phyloP scores from a whole-genome alignment of 2,797 vertebrate species.

The Mus caroli region DNA sequence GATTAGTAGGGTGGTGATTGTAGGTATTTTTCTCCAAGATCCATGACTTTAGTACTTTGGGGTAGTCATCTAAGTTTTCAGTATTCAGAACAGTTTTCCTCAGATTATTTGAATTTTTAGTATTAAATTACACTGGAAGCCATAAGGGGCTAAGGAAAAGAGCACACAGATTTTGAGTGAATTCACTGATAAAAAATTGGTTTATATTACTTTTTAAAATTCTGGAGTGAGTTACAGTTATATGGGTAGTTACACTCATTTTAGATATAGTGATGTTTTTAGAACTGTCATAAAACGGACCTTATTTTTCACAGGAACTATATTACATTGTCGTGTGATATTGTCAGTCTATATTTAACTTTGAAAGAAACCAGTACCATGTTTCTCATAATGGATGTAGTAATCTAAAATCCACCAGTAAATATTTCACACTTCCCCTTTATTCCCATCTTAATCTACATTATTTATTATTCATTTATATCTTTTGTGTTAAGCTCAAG shows the following conservation, averaged over 20 bases:
- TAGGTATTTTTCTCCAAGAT: not conserved
- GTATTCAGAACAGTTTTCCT: not conserved
- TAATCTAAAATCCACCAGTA: not conserved
- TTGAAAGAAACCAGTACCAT: not conserved
- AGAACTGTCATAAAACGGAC: not conserved
- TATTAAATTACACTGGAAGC: constrained; percentile 49
- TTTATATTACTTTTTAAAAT: constrained; percentile 64
- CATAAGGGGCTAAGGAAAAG: not conserved
- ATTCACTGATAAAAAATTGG: constrained; percentile 16
- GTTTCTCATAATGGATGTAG: not conserved
- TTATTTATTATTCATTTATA: not conserved
- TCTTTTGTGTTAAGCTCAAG: not conserved
- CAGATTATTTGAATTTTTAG: not conserved
- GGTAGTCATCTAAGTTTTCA: not conserved
- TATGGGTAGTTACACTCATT: constrained; percentile 16
- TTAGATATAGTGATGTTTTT: constrained; percentile 51
- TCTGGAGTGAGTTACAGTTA: constrained; percentile 7
- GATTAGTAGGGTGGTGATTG: not conserved
- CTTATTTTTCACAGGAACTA: not conserved
- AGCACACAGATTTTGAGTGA: constrained; percentile 41
- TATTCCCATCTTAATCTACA: not conserved
- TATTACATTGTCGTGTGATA: constrained; percentile 51
- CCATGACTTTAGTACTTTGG: not conserved
- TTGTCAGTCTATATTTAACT: not conserved
- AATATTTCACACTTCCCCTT: not conserved